Base-by-base conservation (phyloP, 2,888 invertebrate species). In the Drosophila austrosaltans region DNA sequence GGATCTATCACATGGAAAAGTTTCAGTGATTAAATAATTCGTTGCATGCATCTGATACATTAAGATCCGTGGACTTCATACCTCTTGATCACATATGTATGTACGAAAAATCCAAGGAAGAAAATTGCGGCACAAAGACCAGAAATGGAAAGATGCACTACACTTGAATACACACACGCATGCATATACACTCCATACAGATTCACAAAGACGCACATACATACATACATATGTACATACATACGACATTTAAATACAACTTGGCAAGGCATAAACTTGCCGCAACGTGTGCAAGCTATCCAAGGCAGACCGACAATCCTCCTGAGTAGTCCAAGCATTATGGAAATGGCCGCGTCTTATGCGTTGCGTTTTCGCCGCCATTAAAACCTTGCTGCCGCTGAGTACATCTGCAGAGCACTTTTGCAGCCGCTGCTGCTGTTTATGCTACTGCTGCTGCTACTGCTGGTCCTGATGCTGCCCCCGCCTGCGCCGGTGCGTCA, bases 261-360 rank as follows among this genome's bases (percentile, higher is more conserved):
- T 62, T 42, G 65, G 22, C 5, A 75, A 75, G 58, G 74, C 65
- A 74, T 69, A 65, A 75, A 74, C 63, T 69, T 69, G 16, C 32
- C 16, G 32, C 57, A 39, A 57, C 36, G 36, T 22, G 57, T 8
- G 57, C 57, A 32, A 56, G 36, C 56, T 36, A 56, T 56, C 56
- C 56, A 10, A 39, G 57, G 57, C 36, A 58, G 22, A 42, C 40
- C 20, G 40, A 42, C n/a, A 25, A 48, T 48, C 22, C 25, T 59
- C n/a, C 40, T 59, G 12, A 42, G 40, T 40, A 59, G 40, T 30
- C n/a, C 40, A 42, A 54, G 74, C 70, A 77, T 77, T 77, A 77
- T 77, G 77, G 74, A 77, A 77, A 77, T 77, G 77, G 66, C 63
- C 74, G 77, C 77, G 71, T 76, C 67, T 77, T 74, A 74, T 77